Evolutionary conservation across 2,888 invertebrate species (phyloP).

Genomic region (Cephonodes hylas): DNA sequence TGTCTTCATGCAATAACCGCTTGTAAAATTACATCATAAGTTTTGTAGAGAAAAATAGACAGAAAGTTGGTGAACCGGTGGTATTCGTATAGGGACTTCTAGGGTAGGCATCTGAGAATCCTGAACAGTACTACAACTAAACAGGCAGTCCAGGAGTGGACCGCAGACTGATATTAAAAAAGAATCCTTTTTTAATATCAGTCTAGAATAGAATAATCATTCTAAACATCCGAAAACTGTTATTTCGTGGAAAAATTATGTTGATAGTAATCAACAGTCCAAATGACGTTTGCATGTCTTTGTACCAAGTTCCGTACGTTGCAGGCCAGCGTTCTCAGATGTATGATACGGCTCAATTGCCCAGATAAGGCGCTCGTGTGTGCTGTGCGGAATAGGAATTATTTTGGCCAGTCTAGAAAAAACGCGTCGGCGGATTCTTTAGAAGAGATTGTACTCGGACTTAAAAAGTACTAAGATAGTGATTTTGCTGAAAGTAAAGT

Average conservation of each 20-base stretch:
- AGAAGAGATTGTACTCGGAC: constrained; percentile 8
- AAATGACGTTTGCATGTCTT: not conserved
- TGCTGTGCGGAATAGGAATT: constrained; percentile 9
- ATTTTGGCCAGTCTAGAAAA: constrained; percentile 10
- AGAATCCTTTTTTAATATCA: too few relatives aligned
- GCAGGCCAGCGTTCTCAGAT: constrained; percentile 10
- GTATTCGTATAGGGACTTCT: too few relatives aligned
- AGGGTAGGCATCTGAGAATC: too few relatives aligned
- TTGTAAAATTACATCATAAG: too few relatives aligned
- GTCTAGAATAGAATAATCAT: not conserved
- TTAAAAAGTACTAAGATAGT: not conserved
- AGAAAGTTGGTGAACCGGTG: too few relatives aligned
- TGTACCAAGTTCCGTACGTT: constrained; percentile 5
- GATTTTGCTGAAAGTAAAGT: too few relatives aligned
- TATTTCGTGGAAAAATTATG: constrained; percentile 18
- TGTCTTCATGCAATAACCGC: too few relatives aligned
- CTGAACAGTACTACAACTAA: too few relatives aligned
- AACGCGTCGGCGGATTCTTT: constrained; percentile 9
- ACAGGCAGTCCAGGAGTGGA: too few relatives aligned
- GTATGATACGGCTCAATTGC: constrained; percentile 6
- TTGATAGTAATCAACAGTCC: not conserved
- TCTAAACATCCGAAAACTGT: not conserved
- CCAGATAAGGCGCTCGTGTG: constrained; percentile 9
- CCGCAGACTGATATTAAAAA: too few relatives aligned
- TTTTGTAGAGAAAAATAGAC: too few relatives aligned